Evolutionary conservation across 2,888 invertebrate species (phyloP).

Genomic region (Calliphora vomitoria): DNA sequence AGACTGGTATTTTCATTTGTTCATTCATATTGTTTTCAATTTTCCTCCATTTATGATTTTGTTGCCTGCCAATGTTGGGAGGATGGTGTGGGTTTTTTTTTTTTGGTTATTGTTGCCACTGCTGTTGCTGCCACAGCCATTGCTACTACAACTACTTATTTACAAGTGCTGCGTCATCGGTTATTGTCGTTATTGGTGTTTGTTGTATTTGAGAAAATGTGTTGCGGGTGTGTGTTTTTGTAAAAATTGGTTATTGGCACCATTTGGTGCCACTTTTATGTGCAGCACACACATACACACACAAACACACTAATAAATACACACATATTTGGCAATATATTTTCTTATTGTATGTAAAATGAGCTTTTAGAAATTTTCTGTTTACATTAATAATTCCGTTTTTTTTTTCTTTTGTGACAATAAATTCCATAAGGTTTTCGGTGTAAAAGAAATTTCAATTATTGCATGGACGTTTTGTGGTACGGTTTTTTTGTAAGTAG

Average conservation of each 20-base stretch:
- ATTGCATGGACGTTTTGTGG: neutral
- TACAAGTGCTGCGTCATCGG: slow-evolving; percentile 72
- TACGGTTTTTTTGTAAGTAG: neutral
- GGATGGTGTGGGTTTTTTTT: slow-evolving; percentile 23
- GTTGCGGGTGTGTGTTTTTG: slow-evolving; percentile 39
- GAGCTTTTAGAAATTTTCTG: slow-evolving; percentile 41
- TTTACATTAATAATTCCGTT: slow-evolving; percentile 26
- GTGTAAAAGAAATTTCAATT: neutral
- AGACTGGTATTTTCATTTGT: slow-evolving; percentile 61
- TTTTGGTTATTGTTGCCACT: slow-evolving; percentile 38
- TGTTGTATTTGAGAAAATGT: slow-evolving; percentile 27
- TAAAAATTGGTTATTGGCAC: slow-evolving; percentile 72
- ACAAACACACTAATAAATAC: no score
- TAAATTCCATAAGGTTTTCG: slow-evolving; percentile 44
- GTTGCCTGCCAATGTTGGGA: neutral
- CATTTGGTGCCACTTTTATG: slow-evolving; percentile 73
- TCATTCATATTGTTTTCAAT: slow-evolving; percentile 62
- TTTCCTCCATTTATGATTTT: neutral
- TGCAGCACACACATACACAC: slow-evolving; percentile 42
- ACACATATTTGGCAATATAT: slow-evolving; percentile 31
- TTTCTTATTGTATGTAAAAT: slow-evolving; percentile 51
- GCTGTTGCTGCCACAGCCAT: slow-evolving; percentile 47
- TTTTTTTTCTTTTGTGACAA: slow-evolving; percentile 20
- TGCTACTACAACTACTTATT: slow-evolving; percentile 60
- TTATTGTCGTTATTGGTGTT: slow-evolving; percentile 66